phyloP scores from a whole-genome alignment of 2,797 vertebrate species.

The Syngnathus rostellatus region DNA sequence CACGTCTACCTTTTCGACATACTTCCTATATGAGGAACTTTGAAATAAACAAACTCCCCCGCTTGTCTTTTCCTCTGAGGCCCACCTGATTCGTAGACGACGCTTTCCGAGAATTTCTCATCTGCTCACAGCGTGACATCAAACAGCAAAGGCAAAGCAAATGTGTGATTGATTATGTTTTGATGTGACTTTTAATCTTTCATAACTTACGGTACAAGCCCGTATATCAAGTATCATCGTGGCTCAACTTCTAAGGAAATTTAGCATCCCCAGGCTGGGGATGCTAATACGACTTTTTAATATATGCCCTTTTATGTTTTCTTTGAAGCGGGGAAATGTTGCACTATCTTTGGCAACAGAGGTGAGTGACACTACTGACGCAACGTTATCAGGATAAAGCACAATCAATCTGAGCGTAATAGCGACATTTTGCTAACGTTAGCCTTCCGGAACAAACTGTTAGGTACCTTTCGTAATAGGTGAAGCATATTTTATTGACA shows the following conservation, averaged over 20 bases:
- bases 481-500: too few species aligned
- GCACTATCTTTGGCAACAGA: neutral
- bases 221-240: neutral
- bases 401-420: neutral
- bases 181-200: neutral
- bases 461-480: too few species aligned
- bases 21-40: neutral
- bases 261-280: neutral
- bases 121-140: neutral
- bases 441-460: neutral
- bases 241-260: neutral
- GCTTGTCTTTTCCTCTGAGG: neutral
- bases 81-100: neutral
- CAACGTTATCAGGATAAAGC: neutral
- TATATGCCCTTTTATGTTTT: neutral
- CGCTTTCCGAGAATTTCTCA: neutral
- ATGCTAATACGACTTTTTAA: neutral
- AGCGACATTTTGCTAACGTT: neutral
- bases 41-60: neutral
- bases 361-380: neutral
- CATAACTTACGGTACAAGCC: neutral
- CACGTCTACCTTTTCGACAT: neutral
- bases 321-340: neutral
- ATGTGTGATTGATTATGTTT: neutral
- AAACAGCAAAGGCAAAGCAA: neutral